Evolutionary conservation across 2,113 vertebrate species (phyloP).

Genomic region (Rhombomys opimus): DNA sequence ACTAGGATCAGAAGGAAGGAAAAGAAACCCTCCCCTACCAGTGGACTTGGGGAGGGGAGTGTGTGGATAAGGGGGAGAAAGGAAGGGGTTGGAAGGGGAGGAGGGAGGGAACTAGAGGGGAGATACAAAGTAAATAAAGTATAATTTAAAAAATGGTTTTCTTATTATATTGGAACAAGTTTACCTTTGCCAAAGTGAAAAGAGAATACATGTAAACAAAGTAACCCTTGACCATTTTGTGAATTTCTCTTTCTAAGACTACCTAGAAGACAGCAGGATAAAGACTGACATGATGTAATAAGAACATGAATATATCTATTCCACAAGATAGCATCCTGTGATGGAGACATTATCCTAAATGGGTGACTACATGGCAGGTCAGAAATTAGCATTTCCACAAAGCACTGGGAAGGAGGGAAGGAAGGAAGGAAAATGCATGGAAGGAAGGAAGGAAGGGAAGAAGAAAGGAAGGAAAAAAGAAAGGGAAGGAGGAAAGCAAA

Average conservation of each 20-base stretch:
- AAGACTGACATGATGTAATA: neutral
- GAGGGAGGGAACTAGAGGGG: too few species aligned
- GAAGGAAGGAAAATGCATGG: too few species aligned
- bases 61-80: too few species aligned
- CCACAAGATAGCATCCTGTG: neutral
- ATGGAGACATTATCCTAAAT: neutral
- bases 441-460: neutral
- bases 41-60: too few species aligned
- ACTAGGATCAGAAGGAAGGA: too few species aligned
- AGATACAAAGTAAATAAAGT: too few species aligned
- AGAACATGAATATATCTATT: neutral
- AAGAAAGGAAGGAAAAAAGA: neutral
- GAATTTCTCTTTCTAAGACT: neutral
- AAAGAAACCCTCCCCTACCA: too few species aligned
- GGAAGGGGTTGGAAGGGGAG: too few species aligned
- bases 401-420: neutral
- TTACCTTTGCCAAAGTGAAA: neutral
- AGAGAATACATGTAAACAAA: neutral
- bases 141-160: neutral
- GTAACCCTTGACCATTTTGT: neutral
- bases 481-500: neutral
- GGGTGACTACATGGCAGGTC: neutral
- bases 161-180: slow-evolving; percentile 17
- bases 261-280: neutral
- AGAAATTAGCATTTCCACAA: slow-evolving; percentile 26